phyloP scores from a whole-genome alignment of 35 echinoderm and acorn worm species.

The Heliocidaris erythrogramma region DNA sequence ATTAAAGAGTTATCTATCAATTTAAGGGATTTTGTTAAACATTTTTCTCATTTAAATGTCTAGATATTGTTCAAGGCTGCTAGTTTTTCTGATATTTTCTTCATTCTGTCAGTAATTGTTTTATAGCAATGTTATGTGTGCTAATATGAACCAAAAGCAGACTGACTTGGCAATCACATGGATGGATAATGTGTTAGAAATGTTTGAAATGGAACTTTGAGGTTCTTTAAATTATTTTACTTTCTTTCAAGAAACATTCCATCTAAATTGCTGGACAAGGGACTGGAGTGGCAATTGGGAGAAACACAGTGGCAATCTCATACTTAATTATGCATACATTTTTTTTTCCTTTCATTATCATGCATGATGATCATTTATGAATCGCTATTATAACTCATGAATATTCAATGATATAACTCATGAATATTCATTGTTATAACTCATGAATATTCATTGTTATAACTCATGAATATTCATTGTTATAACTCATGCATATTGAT shows the following conservation, averaged over 20 bases:
- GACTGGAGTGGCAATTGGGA: neutral
- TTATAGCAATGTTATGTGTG: neutral
- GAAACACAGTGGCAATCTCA: neutral
- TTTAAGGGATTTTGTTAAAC: neutral
- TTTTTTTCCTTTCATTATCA: neutral
- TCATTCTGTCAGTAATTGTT: neutral
- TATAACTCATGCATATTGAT: neutral
- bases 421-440: too few species aligned
- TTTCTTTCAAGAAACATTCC: neutral
- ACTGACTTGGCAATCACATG: neutral
- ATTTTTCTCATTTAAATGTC: neutral
- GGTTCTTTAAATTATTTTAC: neutral
- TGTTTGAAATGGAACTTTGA: neutral
- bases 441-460: neutral
- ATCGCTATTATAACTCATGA: neutral
- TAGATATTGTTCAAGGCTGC: neutral
- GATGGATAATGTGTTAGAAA: neutral
- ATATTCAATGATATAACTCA: neutral
- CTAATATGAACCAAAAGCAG: neutral
- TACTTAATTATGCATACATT: neutral
- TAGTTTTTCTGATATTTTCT: neutral
- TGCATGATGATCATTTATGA: neutral
- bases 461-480: neutral
- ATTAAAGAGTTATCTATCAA: neutral
- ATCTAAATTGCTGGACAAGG: neutral